Conservation (phyloP, 2,797 vertebrate species). For the Hippopotamyrus pictus region DNA sequence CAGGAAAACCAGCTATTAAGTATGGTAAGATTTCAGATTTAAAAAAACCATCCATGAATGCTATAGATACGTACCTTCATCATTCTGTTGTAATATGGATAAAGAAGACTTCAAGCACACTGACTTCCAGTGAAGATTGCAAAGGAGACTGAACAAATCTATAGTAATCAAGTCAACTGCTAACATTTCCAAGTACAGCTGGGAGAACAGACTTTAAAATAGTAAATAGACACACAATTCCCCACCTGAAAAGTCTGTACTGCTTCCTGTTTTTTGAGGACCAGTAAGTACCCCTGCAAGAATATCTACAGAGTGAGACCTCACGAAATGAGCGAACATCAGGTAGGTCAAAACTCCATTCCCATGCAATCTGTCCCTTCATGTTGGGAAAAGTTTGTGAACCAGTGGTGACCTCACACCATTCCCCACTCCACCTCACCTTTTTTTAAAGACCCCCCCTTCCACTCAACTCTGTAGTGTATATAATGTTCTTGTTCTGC, state of each 20-base stretch:
- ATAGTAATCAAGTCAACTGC: slow-evolving; percentile 1
- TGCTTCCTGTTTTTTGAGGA: background rate
- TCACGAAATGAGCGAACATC: background rate
- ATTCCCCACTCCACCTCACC: background rate
- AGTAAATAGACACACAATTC: background rate
- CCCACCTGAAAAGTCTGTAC: background rate
- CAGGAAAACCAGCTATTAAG: background rate
- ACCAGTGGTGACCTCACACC: background rate
- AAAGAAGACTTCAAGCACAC: background rate
- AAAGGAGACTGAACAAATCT: background rate
- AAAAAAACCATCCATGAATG: background rate
- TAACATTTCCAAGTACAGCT: background rate
- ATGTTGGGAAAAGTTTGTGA: background rate
- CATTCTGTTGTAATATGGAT: background rate
- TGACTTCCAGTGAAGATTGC: background rate
- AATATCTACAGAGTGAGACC: background rate
- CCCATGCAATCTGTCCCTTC: background rate
- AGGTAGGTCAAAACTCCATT: background rate
- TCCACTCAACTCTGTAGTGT: background rate
- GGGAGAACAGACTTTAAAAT: background rate
- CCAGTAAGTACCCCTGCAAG: background rate
- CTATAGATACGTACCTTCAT: background rate
- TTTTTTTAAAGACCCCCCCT: background rate
- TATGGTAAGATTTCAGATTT: background rate
- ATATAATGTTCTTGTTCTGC: background rate